Percentiles rank a stretch among this genome's conserved stretches.
Evolutionary conservation across 1,140 invertebrate species (phyloP).

Genomic region (Brachionus sp.): DNA sequence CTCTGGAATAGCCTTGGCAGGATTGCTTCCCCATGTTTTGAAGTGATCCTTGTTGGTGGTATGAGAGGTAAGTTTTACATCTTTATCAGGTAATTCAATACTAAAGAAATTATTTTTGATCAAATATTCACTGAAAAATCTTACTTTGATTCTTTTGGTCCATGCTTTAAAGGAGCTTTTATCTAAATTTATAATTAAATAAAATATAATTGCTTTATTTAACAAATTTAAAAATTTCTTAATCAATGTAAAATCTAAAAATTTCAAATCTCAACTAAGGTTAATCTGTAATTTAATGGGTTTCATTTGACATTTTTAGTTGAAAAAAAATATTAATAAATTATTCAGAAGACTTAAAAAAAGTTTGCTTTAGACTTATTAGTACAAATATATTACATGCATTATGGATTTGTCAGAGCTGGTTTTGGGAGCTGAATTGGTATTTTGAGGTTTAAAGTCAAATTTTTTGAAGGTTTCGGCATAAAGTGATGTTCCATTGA

Average conservation of each 20-base stretch:
- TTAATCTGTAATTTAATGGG: too few relatives aligned
- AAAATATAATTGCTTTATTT: background rate
- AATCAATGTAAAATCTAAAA: background rate
- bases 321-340: background rate
- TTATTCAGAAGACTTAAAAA: background rate
- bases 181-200: conserved; percentile 18
- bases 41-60: conserved; percentile 42
- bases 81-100: conserved; percentile 21
- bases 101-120: background rate
- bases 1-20: background rate
- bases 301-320: too few relatives aligned
- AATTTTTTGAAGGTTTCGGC: conserved; percentile 26
- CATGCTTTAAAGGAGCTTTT: background rate
- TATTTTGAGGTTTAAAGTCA: background rate
- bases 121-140: background rate
- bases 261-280: too few relatives aligned
- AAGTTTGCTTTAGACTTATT: background rate
- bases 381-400: background rate
- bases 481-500: background rate
- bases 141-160: conserved; percentile 30
- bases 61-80: conserved; percentile 19
- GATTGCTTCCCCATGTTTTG: background rate
- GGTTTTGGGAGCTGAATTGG: background rate
- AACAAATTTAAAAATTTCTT: too few relatives aligned
- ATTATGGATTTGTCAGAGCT: background rate